Evolutionary conservation across 2,797 vertebrate species (phyloP), one percentile per base, ranked within the genome.

Genomic region (Holocentrus rufus): DNA sequence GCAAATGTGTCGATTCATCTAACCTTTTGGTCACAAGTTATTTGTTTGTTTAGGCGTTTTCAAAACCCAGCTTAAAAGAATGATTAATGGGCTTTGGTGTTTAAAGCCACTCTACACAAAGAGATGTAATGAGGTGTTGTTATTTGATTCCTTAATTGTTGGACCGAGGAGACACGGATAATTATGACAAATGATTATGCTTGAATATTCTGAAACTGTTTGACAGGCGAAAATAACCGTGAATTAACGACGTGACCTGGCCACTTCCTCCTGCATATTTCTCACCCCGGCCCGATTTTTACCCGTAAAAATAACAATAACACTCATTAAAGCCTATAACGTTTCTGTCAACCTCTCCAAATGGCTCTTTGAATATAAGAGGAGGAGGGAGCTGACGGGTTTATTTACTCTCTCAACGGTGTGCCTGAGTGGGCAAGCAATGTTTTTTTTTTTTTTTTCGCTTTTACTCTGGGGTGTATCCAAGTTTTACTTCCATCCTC

Each of bases 171-270:
- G 87, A 78, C 82, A 83, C 79, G 85, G 39, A 0, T 91, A 91
- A 92, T 91, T 83, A 85, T 88, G 88, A 91, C 91, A 87, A 89
- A 91, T 86, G 80, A 82, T 78, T 66, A 23, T 46, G 61, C 84
- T 74, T 87, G 59, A 80, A 54, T 55, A 20, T 59, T 78, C 47
- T 80, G 80, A 89, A 71, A 76, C 77, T 74, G 90, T 87, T 87
- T 91, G 91, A 91, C 91, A 90, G 77, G 74, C 76, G 72, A 85
- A 81, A 89, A 90, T 79, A 81, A 80, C 50, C 82, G 76, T 34
- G 81, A 83, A 87, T 87, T 85, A 90, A 86, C 84, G 85, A 67
- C 57, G 72, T 81, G 83, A 87, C 74, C 84, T n/a, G 44, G 68
- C 47, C 69, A 79, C 87, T 80, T 90, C 85, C 85, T 74, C 68